Evolutionary conservation across 2,797 vertebrate genomes (phyloP).

Genomic region (Steatocranus sp.): DNA sequence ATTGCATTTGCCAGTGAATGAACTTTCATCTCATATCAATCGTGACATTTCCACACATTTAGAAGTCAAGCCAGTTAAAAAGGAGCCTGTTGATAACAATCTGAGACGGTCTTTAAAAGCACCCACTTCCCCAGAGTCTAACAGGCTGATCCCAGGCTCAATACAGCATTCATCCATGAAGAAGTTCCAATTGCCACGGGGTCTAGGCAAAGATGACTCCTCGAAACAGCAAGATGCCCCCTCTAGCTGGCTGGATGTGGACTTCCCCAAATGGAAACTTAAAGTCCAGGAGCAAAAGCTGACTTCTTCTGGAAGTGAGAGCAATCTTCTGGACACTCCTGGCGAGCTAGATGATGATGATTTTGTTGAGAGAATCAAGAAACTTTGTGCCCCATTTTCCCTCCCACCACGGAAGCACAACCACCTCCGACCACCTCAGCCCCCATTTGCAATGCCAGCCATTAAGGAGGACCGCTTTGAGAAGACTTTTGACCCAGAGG

Average conservation of each 20-base stretch:
- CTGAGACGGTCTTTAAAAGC: constrained; percentile 18
- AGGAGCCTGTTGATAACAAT: background rate
- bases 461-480: constrained; percentile 89
- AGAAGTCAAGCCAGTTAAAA: background rate
- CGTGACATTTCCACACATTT: background rate
- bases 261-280: constrained; percentile 58
- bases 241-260: constrained; percentile 77
- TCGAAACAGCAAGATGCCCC: constrained; percentile 38
- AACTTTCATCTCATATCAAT: constrained; percentile 21
- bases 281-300: constrained; percentile 51
- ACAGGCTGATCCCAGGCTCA: constrained; percentile 24
- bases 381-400: constrained; percentile 80
- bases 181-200: constrained; percentile 4
- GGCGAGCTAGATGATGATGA: constrained; percentile 84
- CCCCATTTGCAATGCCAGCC: constrained; percentile 86
- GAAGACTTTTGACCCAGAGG: constrained; percentile 85
- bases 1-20: background rate
- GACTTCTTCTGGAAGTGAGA: constrained; percentile 75
- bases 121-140: constrained; percentile 1
- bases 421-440: constrained; percentile 75
- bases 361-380: constrained; percentile 88
- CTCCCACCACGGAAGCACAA: constrained; percentile 87
- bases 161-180: constrained; percentile 43
- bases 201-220: constrained; percentile 37
- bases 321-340: constrained; percentile 79